Percentiles rank a stretch among this genome's conserved stretches.
phyloP scores from a whole-genome alignment of 2,797 vertebrate genomes.

The Gallinago solitaria region DNA sequence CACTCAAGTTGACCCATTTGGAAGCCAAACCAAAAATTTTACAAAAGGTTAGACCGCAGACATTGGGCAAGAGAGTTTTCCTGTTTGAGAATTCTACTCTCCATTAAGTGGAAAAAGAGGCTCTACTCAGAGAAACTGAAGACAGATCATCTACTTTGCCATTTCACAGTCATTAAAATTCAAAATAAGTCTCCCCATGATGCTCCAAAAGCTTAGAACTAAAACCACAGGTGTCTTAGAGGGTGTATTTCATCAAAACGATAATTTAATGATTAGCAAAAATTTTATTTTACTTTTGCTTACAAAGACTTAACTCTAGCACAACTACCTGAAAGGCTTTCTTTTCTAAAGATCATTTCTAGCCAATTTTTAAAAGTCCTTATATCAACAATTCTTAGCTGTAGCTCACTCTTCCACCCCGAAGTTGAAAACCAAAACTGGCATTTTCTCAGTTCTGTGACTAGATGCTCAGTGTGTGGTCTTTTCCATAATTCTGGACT shows the following conservation, averaged over 20 bases:
- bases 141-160: not conserved
- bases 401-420: not conserved
- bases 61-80: fast-evolving
- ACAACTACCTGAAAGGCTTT: not conserved
- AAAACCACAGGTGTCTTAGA: not conserved
- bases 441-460: not conserved
- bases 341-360: not conserved
- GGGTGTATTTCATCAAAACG: not conserved
- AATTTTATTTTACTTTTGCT: conserved; percentile 40
- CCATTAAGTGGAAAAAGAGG: not conserved
- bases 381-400: not conserved
- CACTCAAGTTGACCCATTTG: not conserved
- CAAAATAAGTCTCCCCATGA: not conserved
- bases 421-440: not conserved
- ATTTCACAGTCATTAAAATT: not conserved
- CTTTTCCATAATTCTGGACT: not conserved
- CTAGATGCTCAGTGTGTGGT: not conserved
- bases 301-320: conserved; percentile 36
- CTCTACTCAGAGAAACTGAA: not conserved
- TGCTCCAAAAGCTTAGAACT: not conserved
- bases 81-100: not conserved
- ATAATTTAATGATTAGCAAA: conserved; percentile 29
- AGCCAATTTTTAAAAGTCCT: not conserved
- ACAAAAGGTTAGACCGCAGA: not conserved
- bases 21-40: not conserved